Evolutionary conservation across 2,888 invertebrate species (phyloP).

Genomic region (Lissonota sp.): DNA sequence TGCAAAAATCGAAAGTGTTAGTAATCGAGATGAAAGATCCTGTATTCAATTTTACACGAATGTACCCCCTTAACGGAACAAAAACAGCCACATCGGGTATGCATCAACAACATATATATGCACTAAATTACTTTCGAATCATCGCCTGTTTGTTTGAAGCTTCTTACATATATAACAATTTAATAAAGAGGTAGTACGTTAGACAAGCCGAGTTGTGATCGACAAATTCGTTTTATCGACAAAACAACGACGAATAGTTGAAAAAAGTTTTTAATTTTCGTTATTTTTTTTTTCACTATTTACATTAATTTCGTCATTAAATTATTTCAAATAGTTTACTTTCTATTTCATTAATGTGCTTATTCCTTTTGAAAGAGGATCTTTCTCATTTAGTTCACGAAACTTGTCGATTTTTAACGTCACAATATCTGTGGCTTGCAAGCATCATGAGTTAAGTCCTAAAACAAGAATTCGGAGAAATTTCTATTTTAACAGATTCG

Average conservation of each 20-base stretch:
- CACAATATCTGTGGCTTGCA: no score
- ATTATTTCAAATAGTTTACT: background rate
- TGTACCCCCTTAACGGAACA: background rate
- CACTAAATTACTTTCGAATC: conserved; percentile 39
- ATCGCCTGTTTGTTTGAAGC: conserved; percentile 28
- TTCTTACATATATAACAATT: conserved; percentile 44
- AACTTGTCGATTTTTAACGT: conserved; percentile 10
- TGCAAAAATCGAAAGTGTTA: no score
- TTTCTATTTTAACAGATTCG: no score
- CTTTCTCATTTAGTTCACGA: conserved; percentile 16
- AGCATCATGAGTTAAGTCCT: no score
- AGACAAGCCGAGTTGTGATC: conserved; percentile 36
- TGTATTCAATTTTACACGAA: no score
- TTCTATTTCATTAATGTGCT: no score
- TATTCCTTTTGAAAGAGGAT: background rate
- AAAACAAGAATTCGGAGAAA: no score
- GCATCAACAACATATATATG: conserved; percentile 4
- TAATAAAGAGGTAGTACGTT: conserved; percentile 60
- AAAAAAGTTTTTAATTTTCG: background rate
- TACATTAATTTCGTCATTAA: conserved; percentile 3
- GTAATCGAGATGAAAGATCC: no score
- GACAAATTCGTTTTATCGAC: conserved; percentile 3
- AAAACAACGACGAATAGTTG: background rate
- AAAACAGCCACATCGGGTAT: conserved; percentile 48
- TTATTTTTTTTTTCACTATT: background rate